Conservation (phyloP, 2,113 vertebrate species). For the Columba janthina region DNA sequence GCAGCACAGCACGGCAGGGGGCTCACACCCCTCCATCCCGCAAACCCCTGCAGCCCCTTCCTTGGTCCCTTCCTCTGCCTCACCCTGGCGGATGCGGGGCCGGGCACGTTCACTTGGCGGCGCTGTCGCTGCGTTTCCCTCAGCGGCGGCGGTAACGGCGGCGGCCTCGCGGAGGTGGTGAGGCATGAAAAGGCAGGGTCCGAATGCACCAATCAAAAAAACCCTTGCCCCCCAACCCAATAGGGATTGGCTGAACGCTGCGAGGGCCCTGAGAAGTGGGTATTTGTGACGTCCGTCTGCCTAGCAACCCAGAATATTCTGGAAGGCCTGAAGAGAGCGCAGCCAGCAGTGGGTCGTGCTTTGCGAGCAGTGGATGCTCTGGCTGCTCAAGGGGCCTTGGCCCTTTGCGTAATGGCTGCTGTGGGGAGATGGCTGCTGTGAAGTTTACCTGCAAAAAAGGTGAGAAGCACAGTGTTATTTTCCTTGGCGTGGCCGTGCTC, state of each 20-base stretch:
- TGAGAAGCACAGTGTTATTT: background rate
- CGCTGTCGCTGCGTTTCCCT: fast-evolving
- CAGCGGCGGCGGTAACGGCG: fast-evolving
- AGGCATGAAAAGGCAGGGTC: background rate
- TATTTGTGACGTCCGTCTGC: fast-evolving
- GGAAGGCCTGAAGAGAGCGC: fast-evolving
- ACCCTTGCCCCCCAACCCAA: fast-evolving
- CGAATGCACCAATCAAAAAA: background rate
- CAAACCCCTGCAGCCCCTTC: background rate
- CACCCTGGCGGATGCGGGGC: fast-evolving
- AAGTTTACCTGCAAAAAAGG: background rate
- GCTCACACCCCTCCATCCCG: too few relatives aligned
- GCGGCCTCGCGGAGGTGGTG: fast-evolving
- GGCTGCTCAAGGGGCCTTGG: too few relatives aligned
- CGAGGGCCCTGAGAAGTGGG: fast-evolving
- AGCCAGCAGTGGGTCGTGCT: fast-evolving
- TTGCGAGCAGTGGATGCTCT: fast-evolving
- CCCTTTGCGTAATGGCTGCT: background rate
- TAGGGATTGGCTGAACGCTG: background rate
- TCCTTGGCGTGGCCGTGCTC: fast-evolving
- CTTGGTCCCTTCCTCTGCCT: background rate
- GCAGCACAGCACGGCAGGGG: fast-evolving
- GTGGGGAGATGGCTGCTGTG: background rate
- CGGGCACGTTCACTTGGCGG: fast-evolving
- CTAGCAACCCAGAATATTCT: background rate